phyloP scores from a whole-genome alignment of 2,888 invertebrate species.

The Tenthredo mesomela region DNA sequence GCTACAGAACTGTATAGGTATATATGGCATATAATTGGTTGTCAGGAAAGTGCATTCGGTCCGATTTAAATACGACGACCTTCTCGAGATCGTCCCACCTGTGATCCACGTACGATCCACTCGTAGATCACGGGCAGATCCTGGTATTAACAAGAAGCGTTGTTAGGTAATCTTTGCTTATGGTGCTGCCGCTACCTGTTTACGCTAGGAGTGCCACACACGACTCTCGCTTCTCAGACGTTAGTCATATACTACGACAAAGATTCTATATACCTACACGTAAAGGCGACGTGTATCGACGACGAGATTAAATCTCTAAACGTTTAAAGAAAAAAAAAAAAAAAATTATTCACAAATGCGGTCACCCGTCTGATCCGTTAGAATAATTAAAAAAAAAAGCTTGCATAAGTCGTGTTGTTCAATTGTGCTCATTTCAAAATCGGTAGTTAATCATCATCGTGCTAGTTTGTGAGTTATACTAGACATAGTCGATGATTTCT shows the following conservation, averaged over 20 bases:
- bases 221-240: constrained; percentile 41
- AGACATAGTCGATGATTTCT: constrained; percentile 29
- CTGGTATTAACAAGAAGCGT: constrained; percentile 51
- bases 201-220: constrained; percentile 51
- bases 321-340: not conserved
- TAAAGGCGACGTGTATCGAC: not conserved
- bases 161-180: constrained; percentile 45
- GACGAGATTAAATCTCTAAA: not conserved
- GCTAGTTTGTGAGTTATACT: constrained; percentile 16
- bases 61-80: constrained; percentile 52
- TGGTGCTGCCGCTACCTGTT: constrained; percentile 43
- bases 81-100: constrained; percentile 52
- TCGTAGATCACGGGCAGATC: constrained; percentile 51
- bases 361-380: constrained; percentile 8
- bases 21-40: constrained; percentile 46
- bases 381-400: constrained; percentile 2
- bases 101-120: constrained; percentile 45
- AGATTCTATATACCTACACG: constrained; percentile 7
- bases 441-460: constrained; percentile 35
- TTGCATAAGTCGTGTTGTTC: not conserved
- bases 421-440: constrained; percentile 8
- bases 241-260: constrained; percentile 24
- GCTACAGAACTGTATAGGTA: not conserved
- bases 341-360: not conserved
- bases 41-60: constrained; percentile 40